These are phyloP conservation scores for Habropoda laboriosa DNA, from an alignment of 1,140 invertebrate species.

Conservation along the genomic window DNA sequence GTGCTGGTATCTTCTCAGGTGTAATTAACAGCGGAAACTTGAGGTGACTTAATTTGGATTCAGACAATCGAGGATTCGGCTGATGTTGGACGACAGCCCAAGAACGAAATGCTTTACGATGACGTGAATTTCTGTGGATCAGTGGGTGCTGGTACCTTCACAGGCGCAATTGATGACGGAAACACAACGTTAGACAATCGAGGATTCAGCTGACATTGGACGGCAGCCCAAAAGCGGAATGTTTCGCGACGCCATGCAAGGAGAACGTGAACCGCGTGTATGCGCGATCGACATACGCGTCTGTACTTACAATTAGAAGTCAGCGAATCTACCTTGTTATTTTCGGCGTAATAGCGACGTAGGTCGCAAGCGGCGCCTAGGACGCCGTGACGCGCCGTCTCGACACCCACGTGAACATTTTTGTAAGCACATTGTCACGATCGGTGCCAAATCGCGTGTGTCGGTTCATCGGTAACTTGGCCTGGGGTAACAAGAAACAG, in stretches of 20 bases:
- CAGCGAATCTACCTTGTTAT: slow-evolving; percentile 56
- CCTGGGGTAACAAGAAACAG: not conserved
- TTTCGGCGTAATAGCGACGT: slow-evolving; percentile 53
- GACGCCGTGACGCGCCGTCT: slow-evolving; percentile 61
- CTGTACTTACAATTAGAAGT: slow-evolving; percentile 51
- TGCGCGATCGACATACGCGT: slow-evolving; percentile 6
- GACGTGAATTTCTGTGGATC: not conserved
- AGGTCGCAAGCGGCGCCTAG: slow-evolving; percentile 60
- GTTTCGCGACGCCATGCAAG: slow-evolving; percentile 30
- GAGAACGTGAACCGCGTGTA: slow-evolving; percentile 29
- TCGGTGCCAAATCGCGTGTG: slow-evolving; percentile 58
- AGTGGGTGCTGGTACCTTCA: not conserved
- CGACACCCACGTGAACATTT: slow-evolving; percentile 63
- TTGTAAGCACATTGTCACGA: slow-evolving; percentile 29
- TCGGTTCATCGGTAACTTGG: not conserved
- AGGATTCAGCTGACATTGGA: slow-evolving; percentile 40
- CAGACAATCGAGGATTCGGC: not conserved
- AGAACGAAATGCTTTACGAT: not conserved
- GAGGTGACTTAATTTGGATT: not conserved
- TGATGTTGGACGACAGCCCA: slow-evolving; percentile 42
- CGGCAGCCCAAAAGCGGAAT: slow-evolving; percentile 1
- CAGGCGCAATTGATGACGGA: not conserved
- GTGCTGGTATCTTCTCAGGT: not conserved
- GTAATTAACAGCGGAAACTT: not conserved
- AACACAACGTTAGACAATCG: not conserved